Percentiles rank a stretch among this genome's conserved stretches.
phyloP scores from a whole-genome alignment of 1,140 invertebrate genomes.

The Proales similis region DNA sequence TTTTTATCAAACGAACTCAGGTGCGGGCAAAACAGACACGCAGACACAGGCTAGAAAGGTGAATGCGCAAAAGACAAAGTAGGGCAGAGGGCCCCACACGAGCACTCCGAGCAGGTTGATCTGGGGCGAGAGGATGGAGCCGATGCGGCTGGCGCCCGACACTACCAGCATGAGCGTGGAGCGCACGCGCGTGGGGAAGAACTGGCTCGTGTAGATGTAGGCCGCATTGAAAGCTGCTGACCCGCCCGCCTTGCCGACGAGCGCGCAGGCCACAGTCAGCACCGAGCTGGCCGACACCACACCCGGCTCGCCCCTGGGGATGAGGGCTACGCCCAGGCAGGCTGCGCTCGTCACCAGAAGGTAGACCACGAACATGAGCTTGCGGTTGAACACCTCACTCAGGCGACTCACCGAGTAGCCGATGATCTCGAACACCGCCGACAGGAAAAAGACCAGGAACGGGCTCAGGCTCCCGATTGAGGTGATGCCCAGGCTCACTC shows the following conservation, averaged over 20 bases:
- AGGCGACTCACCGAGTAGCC: slow-evolving; percentile 3
- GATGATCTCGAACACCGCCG: neutral
- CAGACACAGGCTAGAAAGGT: too few relatives aligned
- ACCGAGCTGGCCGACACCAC: too few relatives aligned
- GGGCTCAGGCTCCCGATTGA: neutral
- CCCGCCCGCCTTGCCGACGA: slow-evolving; percentile 44
- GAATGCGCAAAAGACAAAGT: neutral
- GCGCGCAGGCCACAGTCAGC: slow-evolving; percentile 40
- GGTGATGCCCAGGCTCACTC: neutral
- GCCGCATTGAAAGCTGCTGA: slow-evolving; percentile 46
- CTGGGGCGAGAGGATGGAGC: slow-evolving; percentile 54
- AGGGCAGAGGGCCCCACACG: neutral
- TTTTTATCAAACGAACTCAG: too few relatives aligned
- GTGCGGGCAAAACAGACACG: too few relatives aligned
- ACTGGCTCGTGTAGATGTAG: slow-evolving; percentile 52
- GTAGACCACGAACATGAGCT: too few relatives aligned
- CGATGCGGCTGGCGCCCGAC: slow-evolving; percentile 55
- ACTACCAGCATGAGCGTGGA: slow-evolving; percentile 55
- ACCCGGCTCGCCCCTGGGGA: too few relatives aligned
- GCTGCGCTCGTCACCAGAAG: too few relatives aligned
- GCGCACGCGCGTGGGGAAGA: slow-evolving; percentile 54
- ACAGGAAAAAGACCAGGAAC: slow-evolving; percentile 5
- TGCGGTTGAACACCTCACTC: neutral
- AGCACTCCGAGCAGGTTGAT: slow-evolving; percentile 39
- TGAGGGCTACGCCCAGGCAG: too few relatives aligned